Evolutionary conservation across 2,888 invertebrate genomes (phyloP), one percentile per base, ranked within the genome.

Genomic region (Agrochola circellaris): DNA sequence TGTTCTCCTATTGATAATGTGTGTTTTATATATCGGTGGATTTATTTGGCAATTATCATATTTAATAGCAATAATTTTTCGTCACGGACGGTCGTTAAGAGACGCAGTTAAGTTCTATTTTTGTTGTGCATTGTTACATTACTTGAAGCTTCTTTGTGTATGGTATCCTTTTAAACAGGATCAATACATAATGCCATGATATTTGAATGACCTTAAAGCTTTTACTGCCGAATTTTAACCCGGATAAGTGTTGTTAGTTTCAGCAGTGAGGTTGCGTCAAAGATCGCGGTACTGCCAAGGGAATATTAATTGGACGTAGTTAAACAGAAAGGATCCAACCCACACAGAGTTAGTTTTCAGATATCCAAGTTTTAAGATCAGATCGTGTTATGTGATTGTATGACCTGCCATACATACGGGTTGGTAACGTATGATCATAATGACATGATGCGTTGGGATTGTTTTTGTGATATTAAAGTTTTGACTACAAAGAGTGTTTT

Each of bases 191-290:
- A 89, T 89, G 90, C 83, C 87, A 81, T 85, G 89, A 87, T 91
- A 91, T 90, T 90, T 89, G 73, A 81, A 77, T 86, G 90, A 89
- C 91, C 86, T 87, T 90, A 75, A 82, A 81, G 86, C 89, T 91
- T 89, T 90, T 88, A 88, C 86, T 75, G 88, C 84, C 81, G 87
- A 92, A 91, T 91, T 42, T 91, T 91, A 92, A 93, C 81, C 81
- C 87, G 85, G 87, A 84, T 75, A 38, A 66, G 42, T 70, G 23
- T 34, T 56, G 17, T 61, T 17, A 34, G 56, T 81, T 85, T 73
- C 60, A 78, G 71, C 54, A 72, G 38, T 42, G 60, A 54, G 23
- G 42, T 26, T 42, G 23, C 62, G 30, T 67, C 58, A 76, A 74
- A 75, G 48, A 73, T 30, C 26, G 58, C 62, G 42, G n/a, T 64